These are phyloP conservation scores for Ligdia adustata DNA, from an alignment of 2,888 invertebrate genomes.

Conservation along the genomic window DNA sequence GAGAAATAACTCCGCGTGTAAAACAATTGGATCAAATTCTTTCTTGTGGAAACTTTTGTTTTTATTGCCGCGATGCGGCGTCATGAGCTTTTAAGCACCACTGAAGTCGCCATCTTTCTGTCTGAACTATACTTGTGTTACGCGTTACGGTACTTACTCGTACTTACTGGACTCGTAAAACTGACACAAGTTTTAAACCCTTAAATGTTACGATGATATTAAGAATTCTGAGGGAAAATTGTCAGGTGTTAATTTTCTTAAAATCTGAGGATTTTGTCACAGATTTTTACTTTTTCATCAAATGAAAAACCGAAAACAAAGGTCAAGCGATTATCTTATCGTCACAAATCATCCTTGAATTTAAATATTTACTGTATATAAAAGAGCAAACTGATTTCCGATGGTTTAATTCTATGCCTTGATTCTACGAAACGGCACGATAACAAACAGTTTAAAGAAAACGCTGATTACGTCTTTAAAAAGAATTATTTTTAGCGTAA, in stretches of 20 bases:
- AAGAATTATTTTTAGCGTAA: constrained; percentile 24
- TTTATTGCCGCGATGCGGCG: constrained; percentile 26
- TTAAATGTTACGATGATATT: constrained; percentile 15
- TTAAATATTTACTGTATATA: too few species aligned
- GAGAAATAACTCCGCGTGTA: constrained; percentile 34
- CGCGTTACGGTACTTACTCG: constrained; percentile 25
- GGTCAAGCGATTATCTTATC: too few species aligned
- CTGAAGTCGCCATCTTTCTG: constrained; percentile 27
- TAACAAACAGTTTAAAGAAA: constrained; percentile 15
- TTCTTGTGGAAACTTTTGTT: constrained; percentile 24
- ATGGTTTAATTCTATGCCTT: neutral
- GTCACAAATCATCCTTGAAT: too few species aligned
- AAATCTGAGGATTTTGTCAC: too few species aligned
- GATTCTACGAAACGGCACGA: neutral
- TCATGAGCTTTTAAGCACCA: constrained; percentile 27
- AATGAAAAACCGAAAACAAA: too few species aligned
- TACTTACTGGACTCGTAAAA: constrained; percentile 25
- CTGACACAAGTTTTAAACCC: constrained; percentile 21
- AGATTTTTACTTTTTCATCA: too few species aligned
- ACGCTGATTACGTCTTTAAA: constrained; percentile 25
- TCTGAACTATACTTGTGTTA: constrained; percentile 28
- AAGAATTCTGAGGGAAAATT: constrained; percentile 4
- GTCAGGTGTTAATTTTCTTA: neutral
- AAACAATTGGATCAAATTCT: constrained; percentile 36
- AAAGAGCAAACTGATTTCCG: too few species aligned